These are phyloP conservation scores for Drosophila seguyi DNA, from an alignment of 1,140 invertebrate species.

Conservation along the genomic window DNA sequence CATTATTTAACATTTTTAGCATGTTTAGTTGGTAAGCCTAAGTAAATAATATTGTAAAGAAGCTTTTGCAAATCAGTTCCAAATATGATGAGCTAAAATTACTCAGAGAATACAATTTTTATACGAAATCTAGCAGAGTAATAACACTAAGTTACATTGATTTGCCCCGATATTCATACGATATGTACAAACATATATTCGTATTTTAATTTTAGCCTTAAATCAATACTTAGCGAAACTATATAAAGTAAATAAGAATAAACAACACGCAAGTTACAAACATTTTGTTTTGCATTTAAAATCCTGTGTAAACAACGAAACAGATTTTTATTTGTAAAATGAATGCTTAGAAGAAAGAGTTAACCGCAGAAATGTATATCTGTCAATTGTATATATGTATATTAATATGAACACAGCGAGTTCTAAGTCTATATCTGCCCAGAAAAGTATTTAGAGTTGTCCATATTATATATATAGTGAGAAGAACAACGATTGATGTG, in stretches of 20 bases:
- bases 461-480: conserved; percentile 59
- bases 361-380: conserved; percentile 44
- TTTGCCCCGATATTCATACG: conserved; percentile 60
- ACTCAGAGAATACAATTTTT: conserved; percentile 67
- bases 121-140: conserved; percentile 41
- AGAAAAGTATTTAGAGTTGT: conserved; percentile 58
- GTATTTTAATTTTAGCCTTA: conserved; percentile 68
- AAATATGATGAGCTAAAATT: conserved; percentile 51
- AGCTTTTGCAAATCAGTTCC: conserved; percentile 41
- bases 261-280: conserved; percentile 18
- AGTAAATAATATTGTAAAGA: conserved; percentile 44
- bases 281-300: conserved; percentile 72
- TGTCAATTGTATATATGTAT: conserved; percentile 60
- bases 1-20: conserved; percentile 57
- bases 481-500: conserved; percentile 60
- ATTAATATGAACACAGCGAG: conserved; percentile 42
- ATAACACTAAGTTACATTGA: conserved; percentile 36
- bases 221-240: conserved; percentile 33
- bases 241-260: conserved; percentile 25
- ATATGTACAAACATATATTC: conserved; percentile 46
- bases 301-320: conserved; percentile 54
- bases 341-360: conserved; percentile 9
- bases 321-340: conserved; percentile 59
- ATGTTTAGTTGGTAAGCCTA: conserved; percentile 72
- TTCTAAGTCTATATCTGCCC: conserved; percentile 46